Evolutionary conservation across 2,113 vertebrate species (phyloP).

Genomic region (Diglossa brunneiventris): DNA sequence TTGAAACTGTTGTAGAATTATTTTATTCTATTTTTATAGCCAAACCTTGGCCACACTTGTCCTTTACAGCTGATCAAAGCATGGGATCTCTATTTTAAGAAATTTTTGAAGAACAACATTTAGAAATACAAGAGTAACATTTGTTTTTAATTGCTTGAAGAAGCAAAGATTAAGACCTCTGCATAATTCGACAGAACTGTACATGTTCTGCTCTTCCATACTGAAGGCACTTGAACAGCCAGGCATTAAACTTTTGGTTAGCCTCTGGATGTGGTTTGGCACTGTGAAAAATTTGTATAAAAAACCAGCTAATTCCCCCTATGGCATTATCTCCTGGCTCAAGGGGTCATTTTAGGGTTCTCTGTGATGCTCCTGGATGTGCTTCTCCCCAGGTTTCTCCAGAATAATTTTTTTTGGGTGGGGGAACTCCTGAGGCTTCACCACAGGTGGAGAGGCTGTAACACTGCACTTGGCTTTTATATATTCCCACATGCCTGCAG

Average conservation of each 20-base stretch:
- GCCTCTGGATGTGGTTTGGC: neutral
- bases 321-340: neutral
- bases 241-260: neutral
- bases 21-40: neutral
- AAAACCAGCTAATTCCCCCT: neutral
- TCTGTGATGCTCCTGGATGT: neutral
- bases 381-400: neutral
- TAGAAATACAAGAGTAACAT: neutral
- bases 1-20: neutral
- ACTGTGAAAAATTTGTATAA: neutral
- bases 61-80: neutral
- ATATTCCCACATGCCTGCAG: accelerated
- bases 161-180: neutral
- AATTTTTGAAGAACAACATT: neutral
- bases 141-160: neutral
- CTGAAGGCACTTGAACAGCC: neutral
- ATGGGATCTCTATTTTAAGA: neutral
- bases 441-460: neutral
- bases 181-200: neutral
- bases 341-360: neutral
- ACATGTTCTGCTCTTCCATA: neutral
- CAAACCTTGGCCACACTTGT: neutral
- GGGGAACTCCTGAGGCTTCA: neutral
- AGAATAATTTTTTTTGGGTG: neutral
- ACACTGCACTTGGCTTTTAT: accelerated